Conservation (phyloP, 2,113 vertebrate species). For the Eidolon helvum region DNA sequence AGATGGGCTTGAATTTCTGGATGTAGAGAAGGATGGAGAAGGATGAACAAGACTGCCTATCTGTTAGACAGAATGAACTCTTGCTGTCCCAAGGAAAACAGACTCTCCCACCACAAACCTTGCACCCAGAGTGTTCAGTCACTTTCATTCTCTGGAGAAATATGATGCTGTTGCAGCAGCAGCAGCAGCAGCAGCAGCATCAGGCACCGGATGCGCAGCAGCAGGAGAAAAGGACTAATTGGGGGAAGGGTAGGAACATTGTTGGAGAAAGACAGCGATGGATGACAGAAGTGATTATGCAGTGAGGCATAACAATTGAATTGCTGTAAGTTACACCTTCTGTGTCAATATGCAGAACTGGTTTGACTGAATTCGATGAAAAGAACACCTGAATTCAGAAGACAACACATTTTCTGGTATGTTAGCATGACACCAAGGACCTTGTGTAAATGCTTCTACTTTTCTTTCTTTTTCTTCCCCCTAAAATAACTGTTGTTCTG, state of each 20-base stretch:
- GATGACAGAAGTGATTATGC: slow-evolving; percentile 54
- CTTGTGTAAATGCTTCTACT: neutral
- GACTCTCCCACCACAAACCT: neutral
- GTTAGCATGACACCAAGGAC: slow-evolving; percentile 54
- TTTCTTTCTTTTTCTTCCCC: neutral
- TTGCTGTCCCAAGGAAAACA: neutral
- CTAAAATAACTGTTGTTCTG: neutral
- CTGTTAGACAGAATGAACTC: neutral
- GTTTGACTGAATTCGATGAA: slow-evolving; percentile 63
- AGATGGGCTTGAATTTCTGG: neutral
- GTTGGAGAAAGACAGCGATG: neutral
- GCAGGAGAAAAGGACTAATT: no score
- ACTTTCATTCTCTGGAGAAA: neutral
- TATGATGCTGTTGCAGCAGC: neutral
- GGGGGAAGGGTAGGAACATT: neutral
- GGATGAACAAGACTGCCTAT: neutral
- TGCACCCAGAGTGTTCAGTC: fast-evolving
- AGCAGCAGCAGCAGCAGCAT: neutral
- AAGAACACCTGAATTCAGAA: slow-evolving; percentile 66
- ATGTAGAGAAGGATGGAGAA: neutral
- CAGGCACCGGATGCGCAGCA: no score
- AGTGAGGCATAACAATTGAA: slow-evolving; percentile 38
- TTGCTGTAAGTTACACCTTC: slow-evolving; percentile 46
- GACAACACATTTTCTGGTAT: slow-evolving; percentile 55
- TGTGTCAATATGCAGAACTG: slow-evolving; percentile 59